Evolutionary conservation across 2,797 vertebrate species (phyloP), one percentile per base, ranked within the genome.

Genomic region (Fratercula arctica): DNA sequence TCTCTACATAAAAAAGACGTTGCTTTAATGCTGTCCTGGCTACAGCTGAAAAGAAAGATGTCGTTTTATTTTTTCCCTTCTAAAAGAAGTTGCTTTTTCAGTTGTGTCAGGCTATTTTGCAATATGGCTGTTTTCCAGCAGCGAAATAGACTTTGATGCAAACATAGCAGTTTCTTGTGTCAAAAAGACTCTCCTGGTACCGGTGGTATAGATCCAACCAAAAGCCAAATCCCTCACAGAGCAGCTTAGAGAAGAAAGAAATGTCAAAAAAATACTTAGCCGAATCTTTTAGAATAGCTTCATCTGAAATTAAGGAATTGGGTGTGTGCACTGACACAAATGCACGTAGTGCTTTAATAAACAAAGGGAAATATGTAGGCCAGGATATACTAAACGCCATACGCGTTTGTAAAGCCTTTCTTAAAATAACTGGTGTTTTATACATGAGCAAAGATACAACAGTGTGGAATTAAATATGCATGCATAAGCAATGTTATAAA

Each of bases 71-170:
- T 25, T 2, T 1, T 3, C 0, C 10, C 13, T 23, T 23, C 41
- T 8, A 5, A 12, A 86, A 87, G 26, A 83, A 73, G 64, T 90
- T 92, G 51, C 53, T 67, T 93, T 88, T 88, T 94, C 3, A 1
- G 48, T 89, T 79, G 24, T 92, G 70, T 86, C 68, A 86, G 63
- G 50, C 59, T 93, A 17, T 92, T 93, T 88, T 79, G 73, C 73
- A 67, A 29, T 57, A n/a, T 67, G 85, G 78, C 89, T 93, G 45
- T 81, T 96, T 88, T 92, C 82, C 89, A 94, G 84, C 85, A 68
- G 64, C 4, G n/a, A 69, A 87, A 77, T 17, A 88, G 85, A 69
- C 45, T 89, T 91, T 68, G 72, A 83, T 96, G 90, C 75, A 94
- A 93, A 93, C 54, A 66, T 45, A 50, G 73, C 66, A 76, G 56